Percentiles rank a stretch among this genome's conserved stretches.
Conservation (phyloP, 2,113 vertebrate genomes). For the Limanda limanda region DNA sequence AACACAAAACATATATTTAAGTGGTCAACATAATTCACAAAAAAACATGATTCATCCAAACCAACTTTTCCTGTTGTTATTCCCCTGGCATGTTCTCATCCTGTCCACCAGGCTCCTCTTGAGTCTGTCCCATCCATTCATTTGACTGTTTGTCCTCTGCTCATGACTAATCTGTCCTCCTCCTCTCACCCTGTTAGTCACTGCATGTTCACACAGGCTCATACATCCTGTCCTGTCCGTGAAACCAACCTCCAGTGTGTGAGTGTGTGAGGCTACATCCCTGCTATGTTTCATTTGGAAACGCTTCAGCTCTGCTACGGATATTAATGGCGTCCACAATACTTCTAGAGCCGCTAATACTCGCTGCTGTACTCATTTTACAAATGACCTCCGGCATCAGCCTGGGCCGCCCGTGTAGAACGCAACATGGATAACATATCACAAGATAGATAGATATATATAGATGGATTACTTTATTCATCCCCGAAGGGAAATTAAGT, state of each 20-base stretch:
- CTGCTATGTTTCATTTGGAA: not conserved
- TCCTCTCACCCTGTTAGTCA: constrained; percentile 16
- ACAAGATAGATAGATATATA: no score
- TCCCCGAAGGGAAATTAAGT: no score
- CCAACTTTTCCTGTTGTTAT: no score
- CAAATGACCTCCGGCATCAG: no score
- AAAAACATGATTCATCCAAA: not conserved
- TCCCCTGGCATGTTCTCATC: constrained; percentile 19
- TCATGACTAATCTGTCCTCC: constrained; percentile 26
- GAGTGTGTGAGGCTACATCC: not conserved
- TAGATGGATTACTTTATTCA: no score
- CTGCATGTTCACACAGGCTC: constrained; percentile 44
- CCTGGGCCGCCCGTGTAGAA: no score
- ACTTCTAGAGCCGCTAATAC: no score
- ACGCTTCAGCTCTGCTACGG: no score
- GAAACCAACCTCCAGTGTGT: constrained; percentile 37
- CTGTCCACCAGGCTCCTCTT: not conserved
- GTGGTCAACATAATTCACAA: not conserved
- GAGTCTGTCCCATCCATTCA: not conserved
- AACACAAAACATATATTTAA: not conserved
- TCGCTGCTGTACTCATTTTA: no score
- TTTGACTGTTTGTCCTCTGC: not conserved
- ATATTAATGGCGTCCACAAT: no score
- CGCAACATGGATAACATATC: no score
- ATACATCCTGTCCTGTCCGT: constrained; percentile 14